Evolutionary conservation across 23 tunicate species (phyloP).

Genomic region (Clavelina lepadiformis): DNA sequence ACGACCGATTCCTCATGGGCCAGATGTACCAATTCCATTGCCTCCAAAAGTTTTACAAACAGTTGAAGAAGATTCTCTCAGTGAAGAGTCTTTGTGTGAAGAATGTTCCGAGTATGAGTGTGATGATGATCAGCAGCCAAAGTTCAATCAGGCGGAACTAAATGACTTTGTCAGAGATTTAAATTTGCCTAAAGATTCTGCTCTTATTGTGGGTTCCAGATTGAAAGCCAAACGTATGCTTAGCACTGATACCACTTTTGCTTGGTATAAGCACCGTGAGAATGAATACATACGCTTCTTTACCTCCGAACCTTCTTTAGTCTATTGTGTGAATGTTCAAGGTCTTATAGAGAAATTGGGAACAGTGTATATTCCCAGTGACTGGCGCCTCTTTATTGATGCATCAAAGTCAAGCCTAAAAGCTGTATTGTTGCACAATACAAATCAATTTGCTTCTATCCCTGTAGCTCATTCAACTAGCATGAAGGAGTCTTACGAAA

Average conservation of each 20-base stretch:
- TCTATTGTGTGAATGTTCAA: not conserved
- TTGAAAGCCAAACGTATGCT: slow-evolving; percentile 34
- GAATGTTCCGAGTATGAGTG: slow-evolving; percentile 13
- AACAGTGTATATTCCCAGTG: slow-evolving; percentile 9
- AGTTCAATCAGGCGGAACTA: slow-evolving; percentile 20
- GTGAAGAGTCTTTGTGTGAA: slow-evolving; percentile 14
- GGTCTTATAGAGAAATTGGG: slow-evolving; percentile 3
- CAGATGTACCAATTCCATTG: slow-evolving; percentile 11
- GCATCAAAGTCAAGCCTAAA: slow-evolving; percentile 27
- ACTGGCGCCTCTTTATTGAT: slow-evolving; percentile 21
- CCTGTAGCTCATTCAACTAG: slow-evolving; percentile 5
- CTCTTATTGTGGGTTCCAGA: slow-evolving; percentile 29
- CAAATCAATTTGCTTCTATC: slow-evolving; percentile 3
- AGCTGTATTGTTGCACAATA: slow-evolving; percentile 27
- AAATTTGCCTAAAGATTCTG: slow-evolving; percentile 17
- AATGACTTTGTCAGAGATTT: slow-evolving; percentile 27
- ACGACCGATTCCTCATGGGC: slow-evolving; percentile 34
- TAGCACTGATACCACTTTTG: slow-evolving; percentile 43
- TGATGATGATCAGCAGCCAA: slow-evolving; percentile 13
- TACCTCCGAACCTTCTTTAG: slow-evolving; percentile 2
- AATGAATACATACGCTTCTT: slow-evolving; percentile 4
- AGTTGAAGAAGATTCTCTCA: slow-evolving; percentile 18
- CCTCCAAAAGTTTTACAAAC: slow-evolving; percentile 6
- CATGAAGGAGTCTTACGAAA: slow-evolving; percentile 14
- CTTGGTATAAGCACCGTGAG: slow-evolving; percentile 22